Percentiles rank a stretch among this genome's conserved stretches.
phyloP scores from a whole-genome alignment of 2,888 invertebrate genomes.

The Scrobipalpa atriplicella region DNA sequence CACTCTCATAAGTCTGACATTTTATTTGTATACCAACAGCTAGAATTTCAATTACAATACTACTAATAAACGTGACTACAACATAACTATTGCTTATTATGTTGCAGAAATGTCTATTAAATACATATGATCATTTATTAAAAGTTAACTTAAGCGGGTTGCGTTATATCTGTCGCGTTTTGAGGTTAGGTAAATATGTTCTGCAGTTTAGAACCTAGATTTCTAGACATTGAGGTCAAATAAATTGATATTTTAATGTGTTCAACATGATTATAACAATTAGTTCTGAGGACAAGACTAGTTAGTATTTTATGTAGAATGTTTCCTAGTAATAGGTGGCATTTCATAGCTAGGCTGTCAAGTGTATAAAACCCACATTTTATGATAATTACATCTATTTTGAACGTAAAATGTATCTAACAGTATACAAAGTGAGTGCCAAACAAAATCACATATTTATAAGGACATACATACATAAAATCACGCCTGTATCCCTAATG shows the following conservation, averaged over 20 bases:
- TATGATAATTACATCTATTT: not conserved
- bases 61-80: slow-evolving; percentile 7
- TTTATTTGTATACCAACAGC: slow-evolving; percentile 1
- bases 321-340: slow-evolving; percentile 3
- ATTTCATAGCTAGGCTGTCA: not conserved
- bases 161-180: slow-evolving; percentile 8
- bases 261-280: not conserved
- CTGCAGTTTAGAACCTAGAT: slow-evolving; percentile 9
- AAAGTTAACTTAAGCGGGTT: slow-evolving; percentile 11
- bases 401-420: not conserved
- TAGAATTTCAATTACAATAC: slow-evolving; percentile 1
- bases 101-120: slow-evolving; percentile 24
- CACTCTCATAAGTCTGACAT: slow-evolving; percentile 11
- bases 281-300: slow-evolving; percentile 3
- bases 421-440: too few relatives aligned
- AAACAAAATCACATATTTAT: too few relatives aligned
- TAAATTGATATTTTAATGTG: slow-evolving; percentile 15
- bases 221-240: slow-evolving; percentile 16
- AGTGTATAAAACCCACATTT: not conserved
- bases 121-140: slow-evolving; percentile 23
- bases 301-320: not conserved
- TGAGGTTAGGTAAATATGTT: slow-evolving; percentile 21
- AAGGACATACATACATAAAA: too few relatives aligned
- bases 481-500: too few relatives aligned
- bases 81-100: slow-evolving; percentile 2